Base-by-base conservation (phyloP, 2,113 vertebrate species). In the Tiliqua scincoides region DNA sequence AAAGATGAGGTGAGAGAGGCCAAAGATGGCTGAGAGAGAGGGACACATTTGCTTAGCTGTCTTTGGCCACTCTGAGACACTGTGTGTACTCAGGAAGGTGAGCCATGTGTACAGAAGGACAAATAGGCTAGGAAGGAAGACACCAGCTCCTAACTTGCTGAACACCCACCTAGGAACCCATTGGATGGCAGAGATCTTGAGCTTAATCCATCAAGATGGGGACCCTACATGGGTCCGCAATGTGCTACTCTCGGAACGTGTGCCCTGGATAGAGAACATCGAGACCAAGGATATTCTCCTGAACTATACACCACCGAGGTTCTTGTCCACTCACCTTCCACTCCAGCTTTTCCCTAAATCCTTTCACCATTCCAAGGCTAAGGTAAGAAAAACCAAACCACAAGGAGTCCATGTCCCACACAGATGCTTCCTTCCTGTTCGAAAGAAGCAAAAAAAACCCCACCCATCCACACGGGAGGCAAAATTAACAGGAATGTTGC, bases 111-210 rank as follows among this genome's bases (percentile, higher is more conserved):
- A 3, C 4, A 23, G 61, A 17, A 25, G 61, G 25, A n/a, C 27
- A 25, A 7, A n/a, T 11, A 12, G 10, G 14, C 11, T 67, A 7
- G 65, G 27, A 9, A 12, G 7, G 27, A 30, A 67, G 27, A 67
- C 27, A 2, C 8, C 27, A 9, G 25, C 65, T 11, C 3, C 4
- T 30, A 7, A n/a, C 27, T 48, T 30, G 27, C 27, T 10, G 65
- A n/a, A 14, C 30, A 32, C 11, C n/a, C 67, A n/a, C 14, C 4
- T n/a, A 81, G 79, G 79, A 32, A 81, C 79, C 17, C 18, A 32
- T 40, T 81, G 79, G 79, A 67, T 81, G 62, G 2, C 2, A 8
- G 79, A 81, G 79, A 67, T 81, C 79, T 67, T 81, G 79, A 15
- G 79, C 15, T 67, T 81, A 25, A 48, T 81, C 17, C 6, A 17